phyloP scores from a whole-genome alignment of 2,797 vertebrate genomes.

The Macrochelys suwanniensis region DNA sequence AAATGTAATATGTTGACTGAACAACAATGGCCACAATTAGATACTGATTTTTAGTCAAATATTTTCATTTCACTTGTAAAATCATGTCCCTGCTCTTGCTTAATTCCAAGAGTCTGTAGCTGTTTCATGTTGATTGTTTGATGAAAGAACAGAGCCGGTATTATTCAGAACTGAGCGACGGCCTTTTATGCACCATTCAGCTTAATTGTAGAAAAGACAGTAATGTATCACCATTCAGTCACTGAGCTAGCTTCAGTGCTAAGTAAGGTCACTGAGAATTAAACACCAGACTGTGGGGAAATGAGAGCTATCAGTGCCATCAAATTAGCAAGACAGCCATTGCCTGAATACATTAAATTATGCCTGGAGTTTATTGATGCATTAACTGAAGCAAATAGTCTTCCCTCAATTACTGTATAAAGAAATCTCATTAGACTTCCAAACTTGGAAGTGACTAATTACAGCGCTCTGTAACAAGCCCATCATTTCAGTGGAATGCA shows the following conservation, averaged over 20 bases:
- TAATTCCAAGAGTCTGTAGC: not conserved
- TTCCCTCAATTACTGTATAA: not conserved
- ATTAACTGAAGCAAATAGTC: not conserved
- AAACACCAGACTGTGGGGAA: not conserved
- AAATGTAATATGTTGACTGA: not conserved
- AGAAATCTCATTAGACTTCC: not conserved
- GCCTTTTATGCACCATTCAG: not conserved
- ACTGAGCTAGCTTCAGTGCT: not conserved
- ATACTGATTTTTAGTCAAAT: not conserved
- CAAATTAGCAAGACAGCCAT: not conserved
- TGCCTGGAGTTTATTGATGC: not conserved
- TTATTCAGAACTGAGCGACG: not conserved
- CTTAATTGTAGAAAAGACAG: not conserved
- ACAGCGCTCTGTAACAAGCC: not conserved
- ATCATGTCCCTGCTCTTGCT: not conserved
- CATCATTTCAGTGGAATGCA: not conserved
- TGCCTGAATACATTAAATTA: not conserved
- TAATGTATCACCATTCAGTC: not conserved
- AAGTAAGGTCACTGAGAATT: not conserved
- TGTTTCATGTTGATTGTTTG: not conserved
- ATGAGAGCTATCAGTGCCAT: not conserved
- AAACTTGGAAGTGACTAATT: not conserved
- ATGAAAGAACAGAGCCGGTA: not conserved
- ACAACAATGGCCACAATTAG: not conserved
- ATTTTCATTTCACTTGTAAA: not conserved